These are phyloP conservation scores for Spongilla lacustris DNA, from an alignment of 37 sponge, comb jelly and placozoan genomes.

Conservation along the genomic window DNA sequence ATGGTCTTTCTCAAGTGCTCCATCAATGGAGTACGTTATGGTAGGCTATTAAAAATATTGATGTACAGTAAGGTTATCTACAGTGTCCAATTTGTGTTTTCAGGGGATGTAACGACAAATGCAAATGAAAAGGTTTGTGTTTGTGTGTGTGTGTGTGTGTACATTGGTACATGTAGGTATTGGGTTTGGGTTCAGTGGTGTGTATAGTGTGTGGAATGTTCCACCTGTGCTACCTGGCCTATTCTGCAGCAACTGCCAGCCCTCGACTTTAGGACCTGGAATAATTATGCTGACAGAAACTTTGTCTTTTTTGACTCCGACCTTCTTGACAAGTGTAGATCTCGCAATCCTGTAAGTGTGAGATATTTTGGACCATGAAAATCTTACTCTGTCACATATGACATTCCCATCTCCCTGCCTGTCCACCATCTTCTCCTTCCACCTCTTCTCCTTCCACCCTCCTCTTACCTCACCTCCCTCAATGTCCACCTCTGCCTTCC, in stretches of 20 bases:
- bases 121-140: background rate
- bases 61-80: background rate
- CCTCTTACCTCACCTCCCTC: background rate
- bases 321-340: conserved; percentile 31
- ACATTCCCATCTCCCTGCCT: conserved; percentile 13
- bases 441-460: background rate
- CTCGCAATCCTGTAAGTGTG: conserved; percentile 3
- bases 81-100: background rate
- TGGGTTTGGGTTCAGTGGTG: background rate
- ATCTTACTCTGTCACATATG: too few relatives aligned
- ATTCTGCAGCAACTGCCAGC: background rate
- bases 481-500: background rate
- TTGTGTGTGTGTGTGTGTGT: background rate
- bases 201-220: background rate
- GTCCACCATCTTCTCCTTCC: conserved; percentile 4
- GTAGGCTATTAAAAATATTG: background rate
- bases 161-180: background rate
- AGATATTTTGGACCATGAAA: background rate
- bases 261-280: conserved; percentile 39
- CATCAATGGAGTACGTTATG: conserved; percentile 71
- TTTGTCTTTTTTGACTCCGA: conserved; percentile 33
- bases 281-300: conserved; percentile 68
- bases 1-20: conserved; percentile 93
- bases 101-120: background rate
- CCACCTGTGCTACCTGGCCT: background rate